Evolutionary conservation across 2,797 vertebrate species (phyloP), one percentile per base, ranked within the genome.

Genomic region (Arctocebus calabarensis): DNA sequence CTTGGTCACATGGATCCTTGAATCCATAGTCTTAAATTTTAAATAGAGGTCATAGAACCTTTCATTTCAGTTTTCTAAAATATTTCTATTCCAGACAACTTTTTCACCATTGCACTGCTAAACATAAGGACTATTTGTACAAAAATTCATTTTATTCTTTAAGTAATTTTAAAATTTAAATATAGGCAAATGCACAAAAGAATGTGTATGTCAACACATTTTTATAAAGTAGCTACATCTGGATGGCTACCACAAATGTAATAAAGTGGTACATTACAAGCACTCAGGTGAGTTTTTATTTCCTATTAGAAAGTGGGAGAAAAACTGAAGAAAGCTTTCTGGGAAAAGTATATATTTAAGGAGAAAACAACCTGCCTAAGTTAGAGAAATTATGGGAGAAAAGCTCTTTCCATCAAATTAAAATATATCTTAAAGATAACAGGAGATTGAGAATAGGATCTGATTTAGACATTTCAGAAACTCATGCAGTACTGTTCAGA

Each of bases 381-480:
- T 0, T n/a, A 0, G 1, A 52, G 1, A 23, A 94, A 27, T 71
- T 48, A 57, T 17, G 27, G 23, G 59, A 70, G n/a, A 4, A 34
- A 10, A 82, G 6, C 10, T 5, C 2, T 37, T 29, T 78, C 27
- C 16, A 27, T 45, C 7, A 34, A 45, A 62, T 34, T 85, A 32
- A 66, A 77, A 78, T 71, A 59, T 71, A 82, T 71, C 88, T 89
- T 91, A 62, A 79, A 70, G 1, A 77, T 64, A 91, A 81, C 14
- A 62, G 20, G 29, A 79, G 6, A 90, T 66, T 62, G 55, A 77
- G 2, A 73, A 19, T 7, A 70, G 8, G 5, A 25, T 7, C 1
- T 34, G 1, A 84, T 84, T 79, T 55, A 78, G 9, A 55, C 40
- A 37, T 75, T 8, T 55, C 11, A 59, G 32, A 55, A 90, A 83